Percentiles rank a stretch among this genome's conserved stretches.
Conservation (phyloP, 2,888 invertebrate species). For the Aquatica leii region DNA sequence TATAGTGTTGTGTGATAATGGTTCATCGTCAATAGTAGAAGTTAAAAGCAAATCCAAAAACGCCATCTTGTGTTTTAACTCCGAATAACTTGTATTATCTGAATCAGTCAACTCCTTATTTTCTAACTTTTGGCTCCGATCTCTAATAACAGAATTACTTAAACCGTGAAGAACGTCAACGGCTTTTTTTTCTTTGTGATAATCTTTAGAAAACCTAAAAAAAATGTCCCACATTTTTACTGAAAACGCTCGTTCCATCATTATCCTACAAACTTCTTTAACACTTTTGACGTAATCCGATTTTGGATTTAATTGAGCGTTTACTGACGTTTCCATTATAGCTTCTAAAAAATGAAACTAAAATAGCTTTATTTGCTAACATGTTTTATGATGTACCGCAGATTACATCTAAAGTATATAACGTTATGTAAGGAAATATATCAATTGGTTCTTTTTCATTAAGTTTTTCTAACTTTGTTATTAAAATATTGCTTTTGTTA, state of each 20-base stretch:
- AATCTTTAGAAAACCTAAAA: constrained; percentile 67
- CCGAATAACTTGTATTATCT: constrained; percentile 1
- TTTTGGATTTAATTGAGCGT: constrained; percentile 74
- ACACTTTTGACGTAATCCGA: constrained; percentile 80
- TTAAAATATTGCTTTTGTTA: constrained; percentile 67
- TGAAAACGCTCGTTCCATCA: constrained; percentile 48
- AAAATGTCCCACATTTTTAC: constrained; percentile 63
- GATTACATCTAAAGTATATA: constrained; percentile 69
- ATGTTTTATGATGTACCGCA: constrained; percentile 61
- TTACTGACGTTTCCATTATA: constrained; percentile 73
- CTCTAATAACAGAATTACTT: constrained; percentile 60
- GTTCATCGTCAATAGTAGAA: neutral
- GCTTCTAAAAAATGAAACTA: neutral
- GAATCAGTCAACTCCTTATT: neutral
- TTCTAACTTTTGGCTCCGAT: neutral
- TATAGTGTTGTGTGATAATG: neutral
- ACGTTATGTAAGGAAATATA: constrained; percentile 68
- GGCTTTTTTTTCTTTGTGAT: constrained; percentile 64
- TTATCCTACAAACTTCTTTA: constrained; percentile 61
- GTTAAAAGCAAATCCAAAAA: constrained; percentile 10
- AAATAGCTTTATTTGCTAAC: neutral
- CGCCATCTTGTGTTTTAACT: neutral
- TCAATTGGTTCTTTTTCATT: constrained; percentile 63
- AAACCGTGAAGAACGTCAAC: constrained; percentile 63
- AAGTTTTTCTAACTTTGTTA: constrained; percentile 62